Base-by-base conservation (phyloP, 2,888 invertebrate genomes). In the Dicranocentrus wangi region DNA sequence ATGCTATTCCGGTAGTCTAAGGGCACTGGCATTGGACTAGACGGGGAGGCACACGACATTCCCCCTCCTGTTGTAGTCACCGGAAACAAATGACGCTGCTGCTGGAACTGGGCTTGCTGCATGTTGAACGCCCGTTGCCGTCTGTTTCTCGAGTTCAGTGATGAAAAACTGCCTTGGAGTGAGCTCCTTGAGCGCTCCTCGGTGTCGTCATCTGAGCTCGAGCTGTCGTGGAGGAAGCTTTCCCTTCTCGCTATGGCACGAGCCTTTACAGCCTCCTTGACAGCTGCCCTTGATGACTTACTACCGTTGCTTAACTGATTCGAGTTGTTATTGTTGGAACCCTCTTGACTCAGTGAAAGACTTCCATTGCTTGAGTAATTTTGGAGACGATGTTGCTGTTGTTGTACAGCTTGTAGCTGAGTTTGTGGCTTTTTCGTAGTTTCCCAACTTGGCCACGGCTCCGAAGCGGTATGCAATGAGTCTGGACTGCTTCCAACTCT, bases 171-270 rank as follows among this genome's bases (percentile, higher is more conserved):
- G 17, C 86, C 85, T 69, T 85, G 85, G 25, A 84, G 63, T 19
- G 82, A 82, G 47, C 81, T 82, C 28, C 83, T 78, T 25, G 80
- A 70, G 47, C 71, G 68, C 32, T 81, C 83, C 51, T 73, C 77
- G 5, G 77, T 82, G 15, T 80, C 86, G 7, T 80, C 84, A 1
- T 82, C 85, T n/a, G 83, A 84, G 19, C 71, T 79, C 39, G 85
- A 84, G 61, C 81, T 83, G 63, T 84, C 82, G 23, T 75, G 65
- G 51, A 87, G 72, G 68, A 85, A 85, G 71, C 85, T 85, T 70
- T 87, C 86, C 23, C 87, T 73, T 53, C 87, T 66, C 2, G 87
- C 87, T 21, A 85, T 83, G n/a, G 87, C 87, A 43, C 87, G 81
- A 13, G 84, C 84, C 80, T 87, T 87, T 7, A 86, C 85, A 0